Evolutionary conservation across 1,140 invertebrate species (phyloP).

Genomic region (Tetramorium parvispinum): DNA sequence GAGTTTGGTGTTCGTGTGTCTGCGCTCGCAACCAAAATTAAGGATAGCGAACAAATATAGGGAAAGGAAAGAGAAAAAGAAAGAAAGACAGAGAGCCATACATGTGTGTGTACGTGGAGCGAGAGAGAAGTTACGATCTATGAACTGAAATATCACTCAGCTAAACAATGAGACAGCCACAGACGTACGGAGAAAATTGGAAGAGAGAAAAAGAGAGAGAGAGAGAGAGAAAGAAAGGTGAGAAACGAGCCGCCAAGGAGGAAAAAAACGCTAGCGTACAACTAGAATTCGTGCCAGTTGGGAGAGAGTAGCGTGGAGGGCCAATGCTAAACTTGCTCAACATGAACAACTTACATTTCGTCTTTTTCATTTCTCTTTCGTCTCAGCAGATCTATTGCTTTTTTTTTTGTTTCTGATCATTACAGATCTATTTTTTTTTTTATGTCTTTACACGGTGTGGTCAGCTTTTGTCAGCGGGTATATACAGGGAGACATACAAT

Average conservation of each 20-base stretch:
- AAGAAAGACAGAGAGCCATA: conserved; percentile 29
- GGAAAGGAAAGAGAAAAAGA: background rate
- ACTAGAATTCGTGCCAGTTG: conserved; percentile 84
- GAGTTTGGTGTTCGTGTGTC: conserved; percentile 68
- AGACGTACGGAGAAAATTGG: conserved; percentile 37
- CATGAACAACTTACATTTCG: conserved; percentile 85
- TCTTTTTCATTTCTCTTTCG: conserved; percentile 81
- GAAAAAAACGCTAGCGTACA: conserved; percentile 77
- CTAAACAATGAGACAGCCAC: conserved; percentile 65
- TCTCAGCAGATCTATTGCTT: conserved; percentile 75
- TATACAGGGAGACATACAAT: conserved; percentile 62
- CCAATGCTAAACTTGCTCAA: conserved; percentile 80
- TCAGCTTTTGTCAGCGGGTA: conserved; percentile 45
- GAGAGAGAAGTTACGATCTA: conserved; percentile 36
- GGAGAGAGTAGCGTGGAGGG: conserved; percentile 84
- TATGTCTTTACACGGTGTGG: conserved; percentile 55
- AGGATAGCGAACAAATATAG: conserved; percentile 11
- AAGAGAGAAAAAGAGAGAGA: conserved; percentile 7
- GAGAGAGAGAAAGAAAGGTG: conserved; percentile 17
- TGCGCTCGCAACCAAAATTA: conserved; percentile 51
- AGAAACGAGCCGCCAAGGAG: conserved; percentile 65
- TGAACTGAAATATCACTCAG: conserved; percentile 48
- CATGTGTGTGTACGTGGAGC: background rate
- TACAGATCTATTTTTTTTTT: conserved; percentile 53
- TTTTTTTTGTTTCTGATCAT: conserved; percentile 55